phyloP scores from a whole-genome alignment of 2,888 invertebrate genomes.

The Aleiodes testaceus region DNA sequence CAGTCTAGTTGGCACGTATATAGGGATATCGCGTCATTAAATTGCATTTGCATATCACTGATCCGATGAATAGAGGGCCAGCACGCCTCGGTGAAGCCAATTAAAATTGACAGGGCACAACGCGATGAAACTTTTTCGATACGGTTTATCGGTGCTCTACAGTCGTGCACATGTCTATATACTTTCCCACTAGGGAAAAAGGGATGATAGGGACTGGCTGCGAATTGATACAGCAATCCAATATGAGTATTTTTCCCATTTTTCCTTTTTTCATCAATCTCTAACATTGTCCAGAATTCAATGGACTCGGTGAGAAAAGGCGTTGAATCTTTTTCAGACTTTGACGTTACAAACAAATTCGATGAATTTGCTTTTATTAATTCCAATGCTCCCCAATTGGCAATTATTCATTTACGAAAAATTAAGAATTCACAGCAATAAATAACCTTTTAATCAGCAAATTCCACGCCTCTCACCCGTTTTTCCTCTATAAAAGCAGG shows the following conservation, averaged over 20 bases:
- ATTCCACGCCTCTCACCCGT: slow-evolving; percentile 48
- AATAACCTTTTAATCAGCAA: slow-evolving; percentile 67
- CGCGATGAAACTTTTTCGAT: slow-evolving; percentile 56
- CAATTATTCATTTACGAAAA: slow-evolving; percentile 59
- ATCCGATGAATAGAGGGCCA: slow-evolving; percentile 64
- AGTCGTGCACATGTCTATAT: slow-evolving; percentile 42
- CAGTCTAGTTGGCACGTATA: slow-evolving; percentile 54
- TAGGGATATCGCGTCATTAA: slow-evolving; percentile 67
- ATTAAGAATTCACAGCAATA: slow-evolving; percentile 66
- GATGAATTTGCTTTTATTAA: no score
- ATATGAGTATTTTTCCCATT: neutral
- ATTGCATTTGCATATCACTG: slow-evolving; percentile 69
- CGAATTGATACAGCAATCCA: slow-evolving; percentile 22
- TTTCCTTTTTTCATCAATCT: neutral
- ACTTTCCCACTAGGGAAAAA: slow-evolving; percentile 15
- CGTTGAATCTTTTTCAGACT: no score
- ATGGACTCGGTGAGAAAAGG: neutral
- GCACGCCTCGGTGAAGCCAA: slow-evolving; percentile 65
- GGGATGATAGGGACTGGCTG: slow-evolving; percentile 26
- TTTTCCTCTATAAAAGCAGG: slow-evolving; percentile 21
- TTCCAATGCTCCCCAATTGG: no score
- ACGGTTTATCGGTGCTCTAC: slow-evolving; percentile 60
- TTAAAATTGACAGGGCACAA: slow-evolving; percentile 65
- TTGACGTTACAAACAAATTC: no score
- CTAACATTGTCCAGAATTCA: neutral